Conservation (phyloP, 2,113 vertebrate genomes). For the Notothenia rossii region DNA sequence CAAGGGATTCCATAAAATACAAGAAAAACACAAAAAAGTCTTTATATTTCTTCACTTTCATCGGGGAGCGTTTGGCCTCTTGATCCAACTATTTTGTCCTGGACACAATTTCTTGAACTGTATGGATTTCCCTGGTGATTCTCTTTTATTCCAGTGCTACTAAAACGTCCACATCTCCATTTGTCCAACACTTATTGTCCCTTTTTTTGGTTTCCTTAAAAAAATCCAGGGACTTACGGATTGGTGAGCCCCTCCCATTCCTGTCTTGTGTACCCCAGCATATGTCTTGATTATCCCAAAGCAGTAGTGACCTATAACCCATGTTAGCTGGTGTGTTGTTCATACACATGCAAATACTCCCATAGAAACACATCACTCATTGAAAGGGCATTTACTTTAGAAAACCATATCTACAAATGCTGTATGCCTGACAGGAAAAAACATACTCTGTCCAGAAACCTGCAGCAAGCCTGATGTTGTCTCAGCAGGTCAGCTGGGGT, state of each 20-base stretch:
- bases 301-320: background rate
- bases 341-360: background rate
- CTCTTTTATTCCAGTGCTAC: background rate
- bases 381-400: background rate
- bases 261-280: background rate
- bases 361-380: background rate
- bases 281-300: background rate
- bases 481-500: conserved; percentile 38
- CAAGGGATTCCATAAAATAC: conserved; percentile 24
- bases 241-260: background rate
- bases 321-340: background rate
- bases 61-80: background rate
- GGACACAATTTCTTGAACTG: background rate
- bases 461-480: conserved; percentile 17
- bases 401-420: background rate
- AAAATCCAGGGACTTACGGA: background rate
- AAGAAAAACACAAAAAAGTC: background rate
- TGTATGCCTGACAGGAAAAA: background rate
- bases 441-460: conserved; percentile 33
- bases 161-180: background rate
- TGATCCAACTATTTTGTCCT: background rate
- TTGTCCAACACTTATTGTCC: background rate
- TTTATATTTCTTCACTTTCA: background rate
- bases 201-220: background rate
- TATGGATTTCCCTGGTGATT: background rate